phyloP scores from a whole-genome alignment of 2,888 invertebrate genomes.

The Nephrotoma appendiculata region DNA sequence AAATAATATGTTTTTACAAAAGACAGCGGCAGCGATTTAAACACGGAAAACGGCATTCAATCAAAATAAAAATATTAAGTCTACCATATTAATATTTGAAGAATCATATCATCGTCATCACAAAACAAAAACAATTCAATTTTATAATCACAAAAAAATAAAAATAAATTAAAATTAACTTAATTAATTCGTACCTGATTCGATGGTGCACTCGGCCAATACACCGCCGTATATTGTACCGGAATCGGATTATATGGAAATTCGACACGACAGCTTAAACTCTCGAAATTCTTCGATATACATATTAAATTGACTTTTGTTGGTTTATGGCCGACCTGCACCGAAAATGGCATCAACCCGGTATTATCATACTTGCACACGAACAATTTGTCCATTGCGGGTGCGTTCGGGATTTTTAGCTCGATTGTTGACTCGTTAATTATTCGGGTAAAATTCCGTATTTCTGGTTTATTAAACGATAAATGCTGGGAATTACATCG shows the following conservation, averaged over 20 bases:
- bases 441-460: not conserved
- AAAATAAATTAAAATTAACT: not conserved
- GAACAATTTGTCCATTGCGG: not conserved
- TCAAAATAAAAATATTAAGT: not conserved
- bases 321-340: not conserved
- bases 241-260: not conserved
- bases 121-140: not conserved
- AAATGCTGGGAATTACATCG: not conserved
- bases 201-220: not conserved
- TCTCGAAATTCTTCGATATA: not conserved
- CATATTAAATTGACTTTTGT: not conserved
- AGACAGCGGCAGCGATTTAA: not conserved
- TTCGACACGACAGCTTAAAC: not conserved
- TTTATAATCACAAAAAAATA: not conserved
- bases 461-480: not conserved
- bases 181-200: not conserved
- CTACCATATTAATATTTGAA: not conserved
- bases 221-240: not conserved
- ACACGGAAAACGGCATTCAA: not conserved
- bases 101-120: not conserved
- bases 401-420: constrained; percentile 5
- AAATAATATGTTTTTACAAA: not conserved
- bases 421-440: constrained; percentile 6
- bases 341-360: not conserved
- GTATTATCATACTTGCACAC: constrained; percentile 3